Evolutionary conservation across 2,113 vertebrate species (phyloP), one percentile per base, ranked within the genome.

Genomic region (Xiphias gladius): DNA sequence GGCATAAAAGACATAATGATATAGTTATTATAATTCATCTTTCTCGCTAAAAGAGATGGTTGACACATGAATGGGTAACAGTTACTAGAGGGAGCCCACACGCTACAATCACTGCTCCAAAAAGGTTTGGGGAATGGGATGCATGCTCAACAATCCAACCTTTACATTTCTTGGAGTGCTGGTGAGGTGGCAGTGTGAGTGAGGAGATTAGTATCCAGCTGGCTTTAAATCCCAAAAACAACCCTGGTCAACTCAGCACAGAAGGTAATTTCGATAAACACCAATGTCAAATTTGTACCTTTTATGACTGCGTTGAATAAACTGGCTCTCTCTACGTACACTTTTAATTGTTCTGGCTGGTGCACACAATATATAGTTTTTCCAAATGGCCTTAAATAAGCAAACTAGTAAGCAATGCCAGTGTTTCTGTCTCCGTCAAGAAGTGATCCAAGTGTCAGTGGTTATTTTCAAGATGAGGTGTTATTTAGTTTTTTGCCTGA

Each of bases 381-480:
- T 84, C 63, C 68, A 62, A 89, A 87, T 52, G 74, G 71, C 74
- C 73, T 86, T 87, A 88, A 82, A 80, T 73, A 92, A 90, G 85
- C 90, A 92, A 89, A 90, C 79, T 62, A 66, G 55, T 52, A 64
- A 14, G 48, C 79, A 74, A 86, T 80, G 65, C 63, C 73, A 83
- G 43, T 16, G 30, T 73, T 78, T 76, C 68, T 74, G 80, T 90
- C 84, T 73, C 78, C 5, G 26, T 89, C 50, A 74, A 87, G 86
- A 89, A 84, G 80, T 71, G 90, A 88, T 83, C 81, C 84, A 79
- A 88, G 81, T 88, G 83, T 90, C 76, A 72, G 61, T 76, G 81
- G 85, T 91, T 90, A 72, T 84, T 73, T 78, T 82, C 87, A 89
- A 90, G 85, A 93, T 91, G 88, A 90, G 92, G 76, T 81, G 80